Base-by-base conservation (phyloP, 2,113 vertebrate species). In the Agelaius phoeniceus region DNA sequence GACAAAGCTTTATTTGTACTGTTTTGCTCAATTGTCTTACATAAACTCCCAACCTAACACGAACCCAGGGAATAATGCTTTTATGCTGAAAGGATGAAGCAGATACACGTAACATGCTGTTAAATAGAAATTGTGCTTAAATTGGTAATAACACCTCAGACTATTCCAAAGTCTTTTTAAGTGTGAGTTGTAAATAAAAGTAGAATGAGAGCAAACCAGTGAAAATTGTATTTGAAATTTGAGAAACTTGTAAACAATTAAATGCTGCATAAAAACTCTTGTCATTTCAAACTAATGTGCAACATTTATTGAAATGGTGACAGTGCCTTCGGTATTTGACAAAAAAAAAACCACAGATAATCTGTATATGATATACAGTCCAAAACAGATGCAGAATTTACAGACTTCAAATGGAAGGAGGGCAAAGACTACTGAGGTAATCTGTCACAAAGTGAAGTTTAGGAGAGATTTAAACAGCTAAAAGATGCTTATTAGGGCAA, bases 1-100 rank as follows among this genome's bases (percentile, higher is more conserved):
- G 41, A 96, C 92, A 97, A 93, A 94, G 94, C 68, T 89, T 71
- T 81, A 44, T 41, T 95, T 95, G 95, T 96, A 35, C 61, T 75
- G 22, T 30, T 90, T 72, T 57, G 80, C 80, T 91, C 39, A 35
- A 8, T 15, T 89, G 80, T 91, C 95, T 87, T 93, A 74, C 28
- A 24, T 87, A 93, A 95, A 65, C 49, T 66, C 77, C 33, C 54
- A 89, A 18, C 75, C 88, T 86, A 69, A 55, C 2, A 10, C 0
- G 5, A 90, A 92, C 89, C 33, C 84, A 52, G 66, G 68, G 44
- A 81, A 55, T 31, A 54, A 30, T 7, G 17, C 30, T 77, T 66
- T 51, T 51, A 16, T 76, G 44, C 43, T 81, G 30, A 48, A 65
- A 49, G 51, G 35, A 27, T 24, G 37, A 58, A 62, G 74, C 10